phyloP scores from a whole-genome alignment of 2,888 invertebrate species.

The Perizoma affinitatum region DNA sequence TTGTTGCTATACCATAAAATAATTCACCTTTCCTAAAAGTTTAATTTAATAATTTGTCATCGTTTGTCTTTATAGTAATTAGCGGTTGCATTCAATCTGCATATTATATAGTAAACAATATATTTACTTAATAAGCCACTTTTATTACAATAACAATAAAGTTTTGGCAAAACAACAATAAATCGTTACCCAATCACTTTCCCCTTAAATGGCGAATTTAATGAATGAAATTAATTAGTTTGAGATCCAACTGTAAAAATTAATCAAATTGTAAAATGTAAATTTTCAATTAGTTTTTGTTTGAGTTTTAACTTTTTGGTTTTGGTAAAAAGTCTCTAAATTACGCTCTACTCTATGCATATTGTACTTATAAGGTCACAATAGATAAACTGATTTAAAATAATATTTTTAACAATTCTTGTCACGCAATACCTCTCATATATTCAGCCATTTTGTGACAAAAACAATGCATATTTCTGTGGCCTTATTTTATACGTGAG shows the following conservation, averaged over 20 bases:
- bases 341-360: slow-evolving; percentile 34
- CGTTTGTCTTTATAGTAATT: slow-evolving; percentile 12
- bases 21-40: background rate
- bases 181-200: slow-evolving; percentile 46
- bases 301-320: too few relatives aligned
- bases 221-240: background rate
- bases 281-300: too few relatives aligned
- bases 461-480: slow-evolving; percentile 33
- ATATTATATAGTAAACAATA: background rate
- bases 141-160: slow-evolving; percentile 21
- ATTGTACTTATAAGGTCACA: slow-evolving; percentile 43
- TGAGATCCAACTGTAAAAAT: slow-evolving; percentile 17
- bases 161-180: slow-evolving; percentile 27
- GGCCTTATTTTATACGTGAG: slow-evolving; percentile 39
- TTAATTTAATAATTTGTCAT: slow-evolving; percentile 9
- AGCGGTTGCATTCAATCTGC: slow-evolving; percentile 6
- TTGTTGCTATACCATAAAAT: background rate
- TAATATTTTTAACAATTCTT: slow-evolving; percentile 23
- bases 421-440: slow-evolving; percentile 39
- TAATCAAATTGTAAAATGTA: background rate
- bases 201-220: slow-evolving; percentile 23
- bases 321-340: slow-evolving; percentile 12
- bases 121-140: slow-evolving; percentile 11
- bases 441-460: slow-evolving; percentile 23
- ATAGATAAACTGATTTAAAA: slow-evolving; percentile 26